Evolutionary conservation across 2,888 invertebrate genomes (phyloP).

Genomic region (Elgonia sp.): DNA sequence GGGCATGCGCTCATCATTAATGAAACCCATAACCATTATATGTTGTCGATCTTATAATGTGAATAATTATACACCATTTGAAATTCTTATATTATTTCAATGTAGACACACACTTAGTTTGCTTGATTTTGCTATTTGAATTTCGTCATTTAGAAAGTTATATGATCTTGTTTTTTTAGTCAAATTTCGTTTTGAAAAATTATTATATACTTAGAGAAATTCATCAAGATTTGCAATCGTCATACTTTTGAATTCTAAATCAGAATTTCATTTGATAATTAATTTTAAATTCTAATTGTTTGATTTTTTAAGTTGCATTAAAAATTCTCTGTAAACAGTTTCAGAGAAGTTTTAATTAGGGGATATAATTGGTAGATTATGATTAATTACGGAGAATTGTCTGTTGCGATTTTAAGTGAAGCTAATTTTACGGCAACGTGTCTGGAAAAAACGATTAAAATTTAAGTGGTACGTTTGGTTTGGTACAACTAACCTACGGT

Average conservation of each 20-base stretch:
- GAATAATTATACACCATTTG: constrained; percentile 36
- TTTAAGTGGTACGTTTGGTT: constrained; percentile 43
- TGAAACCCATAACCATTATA: constrained; percentile 46
- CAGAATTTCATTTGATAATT: too few relatives aligned
- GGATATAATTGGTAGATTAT: too few relatives aligned
- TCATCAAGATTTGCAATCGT: too few relatives aligned
- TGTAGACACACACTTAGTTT: constrained; percentile 16
- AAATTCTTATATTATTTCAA: constrained; percentile 21
- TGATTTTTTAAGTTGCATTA: too few relatives aligned
- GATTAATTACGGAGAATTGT: too few relatives aligned
- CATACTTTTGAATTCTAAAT: too few relatives aligned
- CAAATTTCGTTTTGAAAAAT: not conserved
- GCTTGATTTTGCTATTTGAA: constrained; percentile 37
- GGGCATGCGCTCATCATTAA: too few relatives aligned
- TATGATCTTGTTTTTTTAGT: not conserved
- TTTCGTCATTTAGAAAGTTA: constrained; percentile 54
- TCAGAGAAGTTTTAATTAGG: too few relatives aligned
- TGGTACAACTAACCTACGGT: constrained; percentile 71
- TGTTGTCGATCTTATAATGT: constrained; percentile 45
- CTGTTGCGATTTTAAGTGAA: not conserved
- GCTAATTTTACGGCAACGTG: constrained; percentile 12
- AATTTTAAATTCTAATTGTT: too few relatives aligned
- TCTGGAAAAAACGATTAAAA: constrained; percentile 14
- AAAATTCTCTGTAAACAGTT: too few relatives aligned
- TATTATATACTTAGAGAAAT: too few relatives aligned